Conservation (phyloP, 2,797 vertebrate species). For the Ispidina lecontei region DNA sequence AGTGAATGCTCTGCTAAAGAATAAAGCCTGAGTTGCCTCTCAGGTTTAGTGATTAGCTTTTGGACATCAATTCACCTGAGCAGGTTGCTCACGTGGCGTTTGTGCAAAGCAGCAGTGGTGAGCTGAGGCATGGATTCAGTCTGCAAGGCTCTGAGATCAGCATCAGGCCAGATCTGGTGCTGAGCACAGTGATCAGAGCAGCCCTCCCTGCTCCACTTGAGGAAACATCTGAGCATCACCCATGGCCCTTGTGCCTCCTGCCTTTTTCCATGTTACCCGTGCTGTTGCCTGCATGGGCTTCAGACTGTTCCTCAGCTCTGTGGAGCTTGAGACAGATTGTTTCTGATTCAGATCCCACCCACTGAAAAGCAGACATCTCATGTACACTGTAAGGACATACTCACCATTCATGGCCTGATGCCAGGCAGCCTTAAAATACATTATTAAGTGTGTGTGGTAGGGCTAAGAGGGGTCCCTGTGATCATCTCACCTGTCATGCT, state of each 20-base stretch:
- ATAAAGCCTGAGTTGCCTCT: not conserved
- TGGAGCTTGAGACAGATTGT: not conserved
- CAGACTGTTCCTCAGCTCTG: not conserved
- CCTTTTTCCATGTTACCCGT: not conserved
- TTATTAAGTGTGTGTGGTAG: rapidly evolving
- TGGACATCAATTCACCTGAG: not conserved
- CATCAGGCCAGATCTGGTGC: not conserved
- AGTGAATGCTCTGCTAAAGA: not conserved
- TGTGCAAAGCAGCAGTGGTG: not conserved
- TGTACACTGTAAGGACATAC: rapidly evolving
- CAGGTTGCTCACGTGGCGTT: not conserved
- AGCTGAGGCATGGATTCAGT: rapidly evolving
- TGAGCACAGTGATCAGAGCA: not conserved
- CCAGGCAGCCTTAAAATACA: not conserved
- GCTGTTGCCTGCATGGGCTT: not conserved
- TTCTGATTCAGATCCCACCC: not conserved
- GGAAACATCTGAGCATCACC: not conserved
- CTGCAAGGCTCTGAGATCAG: not conserved
- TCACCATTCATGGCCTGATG: rapidly evolving
- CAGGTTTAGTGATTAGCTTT: not conserved
- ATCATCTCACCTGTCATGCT: not conserved
- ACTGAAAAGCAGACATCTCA: not conserved
- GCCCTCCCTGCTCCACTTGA: not conserved
- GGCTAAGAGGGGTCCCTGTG: not conserved
- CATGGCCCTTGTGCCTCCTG: not conserved